A percentile compares a stretch with the other conserved stretches of the same genome.
phyloP scores from a whole-genome alignment of 2,888 invertebrate genomes.

The Napeogenes inachia region DNA sequence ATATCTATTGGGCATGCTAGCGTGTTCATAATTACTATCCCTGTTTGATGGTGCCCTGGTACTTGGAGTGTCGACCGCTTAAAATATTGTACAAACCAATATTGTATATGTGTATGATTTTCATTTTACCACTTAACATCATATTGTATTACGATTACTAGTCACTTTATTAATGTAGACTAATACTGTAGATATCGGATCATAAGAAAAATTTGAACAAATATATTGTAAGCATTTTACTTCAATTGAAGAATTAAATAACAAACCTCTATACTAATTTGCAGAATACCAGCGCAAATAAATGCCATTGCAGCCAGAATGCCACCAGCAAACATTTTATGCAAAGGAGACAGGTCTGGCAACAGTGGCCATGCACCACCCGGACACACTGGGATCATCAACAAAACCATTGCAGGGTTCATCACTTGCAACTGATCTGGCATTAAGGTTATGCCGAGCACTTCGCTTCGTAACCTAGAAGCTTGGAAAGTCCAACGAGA shows the following conservation, averaged over 20 bases:
- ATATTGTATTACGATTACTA: too few species aligned
- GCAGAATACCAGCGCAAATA: constrained; percentile 79
- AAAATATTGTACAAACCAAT: not conserved
- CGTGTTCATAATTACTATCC: constrained; percentile 80
- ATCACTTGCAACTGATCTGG: constrained; percentile 91
- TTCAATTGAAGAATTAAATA: not conserved
- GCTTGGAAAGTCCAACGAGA: constrained; percentile 89
- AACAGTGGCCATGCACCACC: constrained; percentile 64
- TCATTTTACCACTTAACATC: too few species aligned
- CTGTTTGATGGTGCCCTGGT: constrained; percentile 62
- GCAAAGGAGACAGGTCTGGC: constrained; percentile 77
- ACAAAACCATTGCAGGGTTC: constrained; percentile 84
- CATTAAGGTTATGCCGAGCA: constrained; percentile 72
- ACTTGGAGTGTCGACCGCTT: constrained; percentile 67
- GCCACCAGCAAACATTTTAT: constrained; percentile 87
- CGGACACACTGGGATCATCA: constrained; percentile 82
- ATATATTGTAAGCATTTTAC: too few species aligned
- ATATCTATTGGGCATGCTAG: constrained; percentile 76
- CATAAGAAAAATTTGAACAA: too few species aligned
- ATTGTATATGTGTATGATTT: too few species aligned
- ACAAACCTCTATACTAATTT: constrained; percentile 73
- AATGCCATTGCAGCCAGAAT: constrained; percentile 81
- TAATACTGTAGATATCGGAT: too few species aligned
- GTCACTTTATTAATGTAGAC: too few species aligned
- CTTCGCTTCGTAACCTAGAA: constrained; percentile 80